Evolutionary conservation across 2,113 vertebrate species (phyloP), one percentile per base, ranked within the genome.

Genomic region (Anoura caudifer): DNA sequence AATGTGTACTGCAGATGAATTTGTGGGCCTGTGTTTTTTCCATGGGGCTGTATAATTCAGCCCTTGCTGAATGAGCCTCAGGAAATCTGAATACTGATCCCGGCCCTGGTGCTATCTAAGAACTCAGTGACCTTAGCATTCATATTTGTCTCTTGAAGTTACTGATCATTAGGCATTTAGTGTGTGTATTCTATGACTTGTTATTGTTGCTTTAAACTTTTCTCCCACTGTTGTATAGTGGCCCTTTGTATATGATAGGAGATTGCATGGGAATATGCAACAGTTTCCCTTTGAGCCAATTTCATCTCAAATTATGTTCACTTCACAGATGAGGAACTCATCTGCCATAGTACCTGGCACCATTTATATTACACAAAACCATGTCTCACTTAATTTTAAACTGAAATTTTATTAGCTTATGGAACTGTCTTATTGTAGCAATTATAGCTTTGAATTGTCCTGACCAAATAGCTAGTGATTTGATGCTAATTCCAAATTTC

Each of bases 351-450:
- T 47, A n/a, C 7, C 26, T 88, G 7, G 31, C 45, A 65, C 69
- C 36, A 72, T 41, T 90, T 90, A 31, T 56, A 63, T 54, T 61
- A 75, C 45, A 54, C 50, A 20, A 13, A 89, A 56, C 11, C 63
- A 36, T 80, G 26, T 43, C 38, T 95, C 16, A 87, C 59, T 84
- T 91, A 76, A 56, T 86, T 90, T 92, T 86, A 43, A 94, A 31
- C 15, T 87, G 73, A 80, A 38, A 77, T 82, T 70, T 65, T 31
- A 47, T 38, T 77, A 70, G 11, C 3, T 80, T 41, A 56, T 70
- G 13, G 69, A 38, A 54, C 41, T 67, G 8, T 72, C 33, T 90
- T 33, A 52, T n/a, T 3, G 33, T 45, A 28, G 22, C 15, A 43
- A 11, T 70, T 54, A 50, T 22, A 26, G 26, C 13, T 76, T 79